Conservation (phyloP, 2,797 vertebrate genomes). For the Taenioides sp. region DNA sequence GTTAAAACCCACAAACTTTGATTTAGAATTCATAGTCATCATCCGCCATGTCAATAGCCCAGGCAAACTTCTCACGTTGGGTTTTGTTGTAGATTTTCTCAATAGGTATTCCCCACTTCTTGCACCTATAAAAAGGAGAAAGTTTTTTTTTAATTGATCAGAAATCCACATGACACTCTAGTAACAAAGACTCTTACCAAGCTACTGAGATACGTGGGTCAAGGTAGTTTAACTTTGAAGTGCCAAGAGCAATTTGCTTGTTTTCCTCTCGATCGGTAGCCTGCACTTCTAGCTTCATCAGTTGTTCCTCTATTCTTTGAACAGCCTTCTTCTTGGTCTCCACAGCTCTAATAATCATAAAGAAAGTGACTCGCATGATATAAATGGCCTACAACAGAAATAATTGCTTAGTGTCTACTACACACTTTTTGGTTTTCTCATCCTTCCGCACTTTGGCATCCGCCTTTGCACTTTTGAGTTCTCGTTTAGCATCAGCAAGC, state of each 20-base stretch:
- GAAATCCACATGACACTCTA: constrained; percentile 16
- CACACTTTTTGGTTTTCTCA: constrained; percentile 96
- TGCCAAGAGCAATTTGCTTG: constrained; percentile 95
- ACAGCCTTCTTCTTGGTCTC: constrained; percentile 93
- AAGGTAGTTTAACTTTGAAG: constrained; percentile 98
- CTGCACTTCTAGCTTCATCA: constrained; percentile 97
- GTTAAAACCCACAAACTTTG: constrained; percentile 70
- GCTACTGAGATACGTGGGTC: constrained; percentile 96
- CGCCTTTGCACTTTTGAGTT: constrained; percentile 95
- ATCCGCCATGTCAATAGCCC: constrained; percentile 97
- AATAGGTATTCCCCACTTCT: constrained; percentile 87
- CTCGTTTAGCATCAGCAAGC: constrained; percentile 89
- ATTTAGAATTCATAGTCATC: constrained; percentile 94
- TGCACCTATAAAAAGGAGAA: constrained; percentile 82
- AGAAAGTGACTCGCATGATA: constrained; percentile 92
- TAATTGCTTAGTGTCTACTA: constrained; percentile 13
- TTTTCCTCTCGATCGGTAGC: constrained; percentile 96
- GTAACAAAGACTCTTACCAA: constrained; percentile 77
- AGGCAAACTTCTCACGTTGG: constrained; percentile 96
- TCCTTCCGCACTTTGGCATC: constrained; percentile 95
- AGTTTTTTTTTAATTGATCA: neutral
- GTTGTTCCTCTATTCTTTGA: constrained; percentile 92
- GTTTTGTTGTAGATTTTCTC: constrained; percentile 99
- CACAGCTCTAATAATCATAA: constrained; percentile 81
- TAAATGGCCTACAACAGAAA: constrained; percentile 39